phyloP scores from a whole-genome alignment of 1,140 invertebrate species.

The Dendrolimus kikuchii region DNA sequence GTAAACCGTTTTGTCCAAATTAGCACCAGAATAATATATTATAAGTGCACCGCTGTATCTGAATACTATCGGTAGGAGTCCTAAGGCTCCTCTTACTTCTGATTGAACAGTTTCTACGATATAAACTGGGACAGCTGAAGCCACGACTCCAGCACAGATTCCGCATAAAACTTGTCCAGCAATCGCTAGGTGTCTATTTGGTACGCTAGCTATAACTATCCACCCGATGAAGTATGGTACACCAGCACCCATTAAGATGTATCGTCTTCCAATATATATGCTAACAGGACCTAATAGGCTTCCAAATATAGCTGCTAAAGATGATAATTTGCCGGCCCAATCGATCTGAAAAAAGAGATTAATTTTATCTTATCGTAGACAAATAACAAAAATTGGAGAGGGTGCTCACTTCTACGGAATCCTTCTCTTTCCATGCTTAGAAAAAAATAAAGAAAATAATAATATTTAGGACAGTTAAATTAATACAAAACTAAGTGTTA shows the following conservation, averaged over 20 bases:
- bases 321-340: constrained; percentile 93
- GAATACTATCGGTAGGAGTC: constrained; percentile 90
- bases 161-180: constrained; percentile 85
- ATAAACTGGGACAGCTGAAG: constrained; percentile 90
- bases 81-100: constrained; percentile 89
- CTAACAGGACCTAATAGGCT: constrained; percentile 88
- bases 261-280: constrained; percentile 87
- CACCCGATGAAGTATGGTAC: constrained; percentile 88
- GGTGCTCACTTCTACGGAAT: too few species aligned
- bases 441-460: too few species aligned
- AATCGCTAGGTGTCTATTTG: constrained; percentile 80
- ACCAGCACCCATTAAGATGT: constrained; percentile 84
- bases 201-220: constrained; percentile 82
- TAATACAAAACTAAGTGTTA: too few species aligned
- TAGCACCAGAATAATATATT: constrained; percentile 82
- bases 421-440: too few species aligned
- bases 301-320: constrained; percentile 87
- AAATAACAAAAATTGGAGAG: too few species aligned
- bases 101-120: constrained; percentile 94
- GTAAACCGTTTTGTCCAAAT: constrained; percentile 82
- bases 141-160: constrained; percentile 88
- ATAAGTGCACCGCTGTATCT: constrained; percentile 91
- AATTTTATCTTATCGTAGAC: constrained; percentile 5
- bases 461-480: too few species aligned
- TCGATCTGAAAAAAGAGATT: constrained; percentile 79